phyloP scores from a whole-genome alignment of 2,888 invertebrate genomes.

The Osmoderma eremita region DNA sequence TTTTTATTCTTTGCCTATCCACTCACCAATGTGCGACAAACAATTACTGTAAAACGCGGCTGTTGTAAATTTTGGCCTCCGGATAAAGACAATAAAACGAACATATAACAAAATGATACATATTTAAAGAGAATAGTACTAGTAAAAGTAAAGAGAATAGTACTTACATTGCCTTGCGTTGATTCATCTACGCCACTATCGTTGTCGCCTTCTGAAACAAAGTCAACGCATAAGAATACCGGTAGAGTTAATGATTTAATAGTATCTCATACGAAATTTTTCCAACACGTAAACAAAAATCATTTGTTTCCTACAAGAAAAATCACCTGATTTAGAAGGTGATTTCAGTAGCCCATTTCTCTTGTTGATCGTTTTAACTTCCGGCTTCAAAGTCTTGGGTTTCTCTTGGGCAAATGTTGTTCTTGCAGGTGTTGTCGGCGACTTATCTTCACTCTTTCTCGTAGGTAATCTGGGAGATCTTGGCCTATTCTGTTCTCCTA shows the following conservation, averaged over 20 bases:
- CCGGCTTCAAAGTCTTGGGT: constrained; percentile 39
- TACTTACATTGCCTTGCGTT: constrained; percentile 81
- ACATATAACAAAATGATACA: no score
- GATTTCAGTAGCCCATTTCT: constrained; percentile 36
- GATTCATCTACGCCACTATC: constrained; percentile 86
- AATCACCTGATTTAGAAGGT: constrained; percentile 42
- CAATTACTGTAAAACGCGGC: no score
- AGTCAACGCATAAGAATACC: constrained; percentile 40
- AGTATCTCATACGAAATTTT: no score
- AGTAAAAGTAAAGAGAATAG: background rate
- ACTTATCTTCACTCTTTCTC: constrained; percentile 9
- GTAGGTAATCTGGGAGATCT: constrained; percentile 16
- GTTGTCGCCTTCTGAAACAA: constrained; percentile 81
- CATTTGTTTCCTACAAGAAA: background rate
- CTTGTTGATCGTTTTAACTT: constrained; percentile 16
- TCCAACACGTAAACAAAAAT: background rate
- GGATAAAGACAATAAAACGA: no score
- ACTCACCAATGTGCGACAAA: no score
- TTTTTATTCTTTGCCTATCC: no score
- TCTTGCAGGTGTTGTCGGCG: constrained; percentile 30
- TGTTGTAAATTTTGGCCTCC: no score
- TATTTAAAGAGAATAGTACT: no score
- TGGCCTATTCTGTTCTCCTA: constrained; percentile 29
- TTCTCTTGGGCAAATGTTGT: constrained; percentile 29
- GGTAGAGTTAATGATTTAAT: no score